A percentile compares a stretch with the other conserved stretches of the same genome.
phyloP scores from a whole-genome alignment of 2,797 vertebrate genomes.

The Eulemur coronatus region DNA sequence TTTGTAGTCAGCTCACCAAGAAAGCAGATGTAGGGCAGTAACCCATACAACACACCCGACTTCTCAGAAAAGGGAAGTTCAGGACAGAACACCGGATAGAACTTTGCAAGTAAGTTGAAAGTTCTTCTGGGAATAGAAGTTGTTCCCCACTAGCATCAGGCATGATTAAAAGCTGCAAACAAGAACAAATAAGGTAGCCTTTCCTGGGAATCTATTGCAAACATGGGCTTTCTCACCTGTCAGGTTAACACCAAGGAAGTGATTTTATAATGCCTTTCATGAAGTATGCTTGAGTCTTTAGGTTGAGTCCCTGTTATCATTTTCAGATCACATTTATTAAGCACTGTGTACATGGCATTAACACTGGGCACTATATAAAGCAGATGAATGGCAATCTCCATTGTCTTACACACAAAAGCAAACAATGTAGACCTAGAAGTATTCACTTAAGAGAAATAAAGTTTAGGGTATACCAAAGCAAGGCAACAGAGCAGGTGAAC shows the following conservation, averaged over 20 bases:
- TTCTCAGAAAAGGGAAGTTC: slow-evolving; percentile 76
- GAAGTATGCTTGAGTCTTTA: not conserved
- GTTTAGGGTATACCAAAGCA: not conserved
- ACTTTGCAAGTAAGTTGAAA: slow-evolving; percentile 46
- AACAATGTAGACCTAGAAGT: not conserved
- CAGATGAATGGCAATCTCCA: not conserved
- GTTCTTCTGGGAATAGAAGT: slow-evolving; percentile 10
- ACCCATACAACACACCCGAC: not conserved
- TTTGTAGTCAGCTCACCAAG: slow-evolving; percentile 6
- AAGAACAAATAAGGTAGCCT: not conserved
- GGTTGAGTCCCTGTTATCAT: not conserved
- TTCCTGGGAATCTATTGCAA: not conserved
- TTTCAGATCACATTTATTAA: slow-evolving; percentile 44
- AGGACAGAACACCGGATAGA: not conserved
- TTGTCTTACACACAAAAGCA: not conserved
- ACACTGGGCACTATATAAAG: not conserved
- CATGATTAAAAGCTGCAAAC: slow-evolving; percentile 20
- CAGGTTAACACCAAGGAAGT: not conserved
- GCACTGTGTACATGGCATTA: not conserved
- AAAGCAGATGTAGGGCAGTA: slow-evolving; percentile 40
- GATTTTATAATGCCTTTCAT: not conserved
- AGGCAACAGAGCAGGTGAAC: not conserved
- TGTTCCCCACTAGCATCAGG: not conserved
- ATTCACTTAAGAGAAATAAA: slow-evolving; percentile 32
- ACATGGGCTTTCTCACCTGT: not conserved